Base-by-base conservation (phyloP, 64 coral and sea anemone genomes). In the Stichodactyla mertensii region DNA sequence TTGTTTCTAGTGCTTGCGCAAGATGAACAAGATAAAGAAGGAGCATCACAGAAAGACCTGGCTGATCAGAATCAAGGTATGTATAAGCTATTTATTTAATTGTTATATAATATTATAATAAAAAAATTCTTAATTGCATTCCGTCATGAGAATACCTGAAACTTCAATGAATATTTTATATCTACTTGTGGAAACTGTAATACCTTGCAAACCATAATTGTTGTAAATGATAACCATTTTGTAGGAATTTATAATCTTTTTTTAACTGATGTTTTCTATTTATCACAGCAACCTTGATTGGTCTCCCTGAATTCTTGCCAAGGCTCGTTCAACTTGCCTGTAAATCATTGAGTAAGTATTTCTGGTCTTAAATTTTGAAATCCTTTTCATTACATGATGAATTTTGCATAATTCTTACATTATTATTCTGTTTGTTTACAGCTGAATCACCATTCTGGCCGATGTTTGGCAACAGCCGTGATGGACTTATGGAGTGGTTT, bases 41-140 rank as follows among this genome's bases (percentile, higher is more conserved):
- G 61, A 26, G 45, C 91, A 31, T 88, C 87, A 10, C 89, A 98
- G 45, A 94, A 92, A 78, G 95, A 98, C 11, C 61, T 98, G 52
- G 89, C 95, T 45, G 95, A 98, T 54, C 84, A 92, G 19, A 98
- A 98, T 79, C 95, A 98, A 94, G 92, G 95, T 97, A 87, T 74
- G 19, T n/a, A n/a, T 20, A 10, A 27, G 12, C 4, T 13, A 31
- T n/a, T n/a, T n/a, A n/a, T n/a, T n/a, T n/a, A n/a, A n/a, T n/a
- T n/a, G n/a, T n/a, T n/a, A n/a, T n/a, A n/a, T n/a, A n/a, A n/a
- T n/a, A n/a, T n/a, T n/a, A n/a, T n/a, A n/a, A n/a, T n/a, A n/a
- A n/a, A n/a, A n/a, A n/a, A n/a, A n/a, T n/a, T n/a, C n/a, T n/a
- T n/a, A n/a, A n/a, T n/a, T n/a, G n/a, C n/a, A n/a, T n/a, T n/a